Evolutionary conservation across 2,113 vertebrate species (phyloP).

Genomic region (Rhynchopsitta pachyrhyncha): DNA sequence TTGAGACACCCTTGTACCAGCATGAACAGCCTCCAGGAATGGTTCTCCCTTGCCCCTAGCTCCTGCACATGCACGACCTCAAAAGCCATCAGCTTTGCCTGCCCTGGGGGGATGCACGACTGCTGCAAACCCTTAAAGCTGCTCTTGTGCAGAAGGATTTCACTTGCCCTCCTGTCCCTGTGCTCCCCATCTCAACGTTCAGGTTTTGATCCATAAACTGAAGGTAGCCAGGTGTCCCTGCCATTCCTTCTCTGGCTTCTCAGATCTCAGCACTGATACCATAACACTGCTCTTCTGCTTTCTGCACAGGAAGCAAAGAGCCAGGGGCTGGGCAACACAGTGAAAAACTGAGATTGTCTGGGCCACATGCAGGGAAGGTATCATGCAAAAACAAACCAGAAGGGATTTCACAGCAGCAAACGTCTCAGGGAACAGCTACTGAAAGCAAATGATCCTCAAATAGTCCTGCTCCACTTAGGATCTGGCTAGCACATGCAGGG

Average conservation of each 20-base stretch:
- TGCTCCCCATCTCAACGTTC: background rate
- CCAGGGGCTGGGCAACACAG: background rate
- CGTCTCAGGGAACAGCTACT: background rate
- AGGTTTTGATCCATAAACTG: background rate
- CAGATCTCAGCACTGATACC: background rate
- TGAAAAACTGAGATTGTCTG: background rate
- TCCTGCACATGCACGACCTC: background rate
- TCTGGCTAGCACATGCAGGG: background rate
- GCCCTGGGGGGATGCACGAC: background rate
- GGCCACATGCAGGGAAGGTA: background rate
- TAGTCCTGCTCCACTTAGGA: background rate
- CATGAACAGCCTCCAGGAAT: background rate
- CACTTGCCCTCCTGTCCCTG: background rate
- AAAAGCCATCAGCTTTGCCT: background rate
- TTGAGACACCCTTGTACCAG: background rate
- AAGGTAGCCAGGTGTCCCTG: background rate
- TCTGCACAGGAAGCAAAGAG: background rate
- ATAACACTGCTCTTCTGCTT: background rate
- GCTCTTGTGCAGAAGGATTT: background rate
- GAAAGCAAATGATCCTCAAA: background rate
- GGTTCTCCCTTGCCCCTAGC: background rate
- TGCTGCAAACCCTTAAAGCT: background rate
- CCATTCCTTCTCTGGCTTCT: background rate
- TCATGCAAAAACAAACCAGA: background rate
- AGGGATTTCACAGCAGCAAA: background rate